Percentiles rank a stretch among this genome's conserved stretches.
These are phyloP conservation scores for Merodon equestris DNA, from an alignment of 2,888 invertebrate species.

Conservation along the genomic window DNA sequence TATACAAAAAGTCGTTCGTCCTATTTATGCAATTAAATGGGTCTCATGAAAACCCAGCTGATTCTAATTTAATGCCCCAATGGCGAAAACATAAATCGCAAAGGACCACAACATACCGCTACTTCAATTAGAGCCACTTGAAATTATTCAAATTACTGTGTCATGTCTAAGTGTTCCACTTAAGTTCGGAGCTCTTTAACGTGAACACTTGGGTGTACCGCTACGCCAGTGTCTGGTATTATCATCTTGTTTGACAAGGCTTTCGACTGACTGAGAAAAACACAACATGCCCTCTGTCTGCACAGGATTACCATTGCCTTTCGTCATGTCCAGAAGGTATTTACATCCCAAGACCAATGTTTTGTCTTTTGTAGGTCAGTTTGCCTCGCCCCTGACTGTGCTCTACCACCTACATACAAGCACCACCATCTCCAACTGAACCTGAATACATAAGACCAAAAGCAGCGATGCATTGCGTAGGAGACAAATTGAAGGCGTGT, in stretches of 20 bases:
- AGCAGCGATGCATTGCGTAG: slow-evolving; percentile 48
- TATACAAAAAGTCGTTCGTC: too few relatives aligned
- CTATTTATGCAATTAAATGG: too few relatives aligned
- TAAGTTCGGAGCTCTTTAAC: slow-evolving; percentile 27
- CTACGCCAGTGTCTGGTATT: slow-evolving; percentile 8
- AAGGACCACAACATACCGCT: slow-evolving; percentile 17
- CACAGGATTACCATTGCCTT: slow-evolving; percentile 59
- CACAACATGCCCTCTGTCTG: slow-evolving; percentile 58
- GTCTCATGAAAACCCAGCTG: too few relatives aligned
- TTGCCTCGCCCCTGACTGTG: slow-evolving; percentile 30
- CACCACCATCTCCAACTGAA: slow-evolving; percentile 32
- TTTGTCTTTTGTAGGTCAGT: slow-evolving; percentile 61
- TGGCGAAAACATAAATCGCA: too few relatives aligned
- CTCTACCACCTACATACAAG: slow-evolving; percentile 46
- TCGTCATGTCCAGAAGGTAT: slow-evolving; percentile 65
- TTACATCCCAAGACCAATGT: slow-evolving; percentile 61
- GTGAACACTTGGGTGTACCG: slow-evolving; percentile 31
- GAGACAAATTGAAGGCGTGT: slow-evolving; percentile 66
- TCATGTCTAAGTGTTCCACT: slow-evolving; percentile 60
- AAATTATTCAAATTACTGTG: slow-evolving; percentile 62
- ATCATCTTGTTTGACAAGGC: slow-evolving; percentile 53
- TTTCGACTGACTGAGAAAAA: slow-evolving; percentile 37
- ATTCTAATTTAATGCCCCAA: too few relatives aligned
- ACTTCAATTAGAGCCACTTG: slow-evolving; percentile 55
- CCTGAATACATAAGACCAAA: slow-evolving; percentile 33